Conservation (phyloP, 2,113 vertebrate genomes). For the Lutjanus erythropterus region DNA sequence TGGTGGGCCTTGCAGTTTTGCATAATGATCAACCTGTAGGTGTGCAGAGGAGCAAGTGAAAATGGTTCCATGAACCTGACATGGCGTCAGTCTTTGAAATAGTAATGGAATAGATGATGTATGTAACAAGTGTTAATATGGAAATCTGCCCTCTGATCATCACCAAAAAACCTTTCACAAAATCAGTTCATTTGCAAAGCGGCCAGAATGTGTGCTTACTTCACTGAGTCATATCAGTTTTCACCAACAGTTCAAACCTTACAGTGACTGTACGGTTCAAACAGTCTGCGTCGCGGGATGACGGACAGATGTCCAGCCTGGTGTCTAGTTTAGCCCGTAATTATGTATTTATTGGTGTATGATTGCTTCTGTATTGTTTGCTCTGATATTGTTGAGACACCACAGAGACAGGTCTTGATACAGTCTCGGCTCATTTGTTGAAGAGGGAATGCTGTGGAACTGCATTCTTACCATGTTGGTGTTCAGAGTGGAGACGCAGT, state of each 20-base stretch:
- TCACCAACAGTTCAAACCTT: neutral
- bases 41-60: neutral
- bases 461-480: conserved; percentile 62
- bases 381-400: neutral
- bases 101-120: neutral
- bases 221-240: neutral
- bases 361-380: neutral
- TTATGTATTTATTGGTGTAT: neutral
- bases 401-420: conserved; percentile 12
- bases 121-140: too few relatives aligned
- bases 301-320: too few relatives aligned
- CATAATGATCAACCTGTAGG: conserved; percentile 25
- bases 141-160: too few relatives aligned
- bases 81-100: neutral
- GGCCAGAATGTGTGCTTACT: neutral
- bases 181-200: neutral
- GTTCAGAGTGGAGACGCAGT: neutral
- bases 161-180: neutral
- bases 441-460: conserved; percentile 67
- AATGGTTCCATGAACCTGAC: conserved; percentile 3
- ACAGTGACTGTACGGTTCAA: neutral
- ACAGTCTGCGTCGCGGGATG: neutral
- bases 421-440: conserved; percentile 20
- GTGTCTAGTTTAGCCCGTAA: neutral
- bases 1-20: conserved; percentile 9